Base-by-base conservation (phyloP, 2,888 invertebrate species). In the Philaethria dido region DNA sequence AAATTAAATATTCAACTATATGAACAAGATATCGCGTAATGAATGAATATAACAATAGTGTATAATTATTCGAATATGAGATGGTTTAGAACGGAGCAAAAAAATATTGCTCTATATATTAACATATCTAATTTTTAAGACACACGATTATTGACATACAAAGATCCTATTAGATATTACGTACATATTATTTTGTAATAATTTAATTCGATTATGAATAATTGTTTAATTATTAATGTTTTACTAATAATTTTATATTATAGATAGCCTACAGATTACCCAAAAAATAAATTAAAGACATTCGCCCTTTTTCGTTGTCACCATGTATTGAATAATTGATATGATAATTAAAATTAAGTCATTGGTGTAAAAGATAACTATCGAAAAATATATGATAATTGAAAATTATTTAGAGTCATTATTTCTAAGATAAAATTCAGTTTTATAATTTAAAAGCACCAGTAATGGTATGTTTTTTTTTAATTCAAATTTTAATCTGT, bases 61-160 rank as follows among this genome's bases (percentile, higher is more conserved):
- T 48, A 65, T 39, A 48, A 48, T 68, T 64, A 33, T 29, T 52
- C 18, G 18, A 61, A 29, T 52, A 52, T 52, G 29, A 48, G 18
- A 42, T 25, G 18, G 16, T 22, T 50, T 33, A 52, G 16, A n/a
- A 11, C 16, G 29, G 16, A 52, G 29, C 29, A 52, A 52, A 29
- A 16, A 33, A 33, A 4, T 3, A 45, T 54, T 13, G 18, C 39
- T 69, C 47, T 66, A 60, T 69, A 59, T 65, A 65, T 82, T 79
- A 79, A 86, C 84, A 85, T 85, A 87, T 85, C 82, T 87, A 82
- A 81, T 77, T 52, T 78, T 64, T 85, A 79, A 79, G 78, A 77
- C 74, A 74, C 62, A 44, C 36, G 52, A 54, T 48, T 44, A 63
- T 55, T 64, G 47, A 47, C 48, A 57, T 16, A 64, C 54, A 47